Evolutionary conservation across 2,113 vertebrate species (phyloP).

Genomic region (Hydrochoerus hydrochaeris): DNA sequence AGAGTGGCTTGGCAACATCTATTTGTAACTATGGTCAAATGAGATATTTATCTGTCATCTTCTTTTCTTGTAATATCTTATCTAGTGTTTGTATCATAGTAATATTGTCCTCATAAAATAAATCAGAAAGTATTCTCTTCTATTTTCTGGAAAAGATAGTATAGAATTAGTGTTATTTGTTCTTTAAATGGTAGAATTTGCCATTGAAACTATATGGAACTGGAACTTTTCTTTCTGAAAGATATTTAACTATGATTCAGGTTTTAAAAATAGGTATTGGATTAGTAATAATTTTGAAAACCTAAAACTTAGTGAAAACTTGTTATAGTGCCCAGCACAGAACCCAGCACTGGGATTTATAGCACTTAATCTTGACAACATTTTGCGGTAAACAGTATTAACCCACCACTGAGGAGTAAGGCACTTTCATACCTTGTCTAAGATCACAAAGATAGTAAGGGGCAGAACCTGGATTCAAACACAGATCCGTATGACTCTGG

Average conservation of each 20-base stretch:
- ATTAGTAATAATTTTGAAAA: neutral
- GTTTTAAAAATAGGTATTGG: conserved; percentile 2
- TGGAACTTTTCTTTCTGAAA: conserved; percentile 22
- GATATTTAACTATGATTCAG: conserved; percentile 25
- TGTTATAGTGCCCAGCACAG: neutral
- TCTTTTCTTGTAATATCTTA: conserved; percentile 7
- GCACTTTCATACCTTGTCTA: neutral
- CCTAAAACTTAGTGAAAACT: neutral
- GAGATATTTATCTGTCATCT: neutral
- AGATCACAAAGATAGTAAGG: neutral
- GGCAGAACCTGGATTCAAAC: neutral
- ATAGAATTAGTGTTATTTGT: neutral
- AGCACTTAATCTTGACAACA: neutral
- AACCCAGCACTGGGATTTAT: neutral
- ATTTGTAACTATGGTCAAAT: neutral
- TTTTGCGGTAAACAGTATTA: neutral
- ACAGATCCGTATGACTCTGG: neutral
- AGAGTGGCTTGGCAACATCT: neutral
- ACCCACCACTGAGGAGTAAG: neutral
- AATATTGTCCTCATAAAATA: neutral
- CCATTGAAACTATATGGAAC: neutral
- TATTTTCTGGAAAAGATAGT: conserved; percentile 34
- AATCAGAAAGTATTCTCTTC: neutral
- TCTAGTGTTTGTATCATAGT: neutral
- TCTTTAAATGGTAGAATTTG: conserved; percentile 24